Base-by-base conservation (phyloP, 1,140 invertebrate genomes). In the Temnothorax longispinosus region DNA sequence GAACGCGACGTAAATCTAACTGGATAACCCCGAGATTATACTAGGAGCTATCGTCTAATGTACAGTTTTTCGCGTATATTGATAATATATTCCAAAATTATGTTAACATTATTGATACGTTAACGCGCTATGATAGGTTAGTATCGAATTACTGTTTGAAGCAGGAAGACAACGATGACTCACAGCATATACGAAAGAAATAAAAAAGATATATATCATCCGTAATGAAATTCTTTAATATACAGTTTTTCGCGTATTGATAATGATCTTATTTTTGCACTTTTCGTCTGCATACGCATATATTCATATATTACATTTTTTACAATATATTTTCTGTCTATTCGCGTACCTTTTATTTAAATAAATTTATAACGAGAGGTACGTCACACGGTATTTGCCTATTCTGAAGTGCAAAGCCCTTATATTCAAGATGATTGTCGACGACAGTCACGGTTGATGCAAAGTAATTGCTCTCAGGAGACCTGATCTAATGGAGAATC, bases 1-100 rank as follows among this genome's bases (percentile, higher is more conserved):
- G 89, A 82, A 84, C 90, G 69, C 82, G 82, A 85, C 89, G 87
- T 86, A 84, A 90, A 91, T 88, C 78, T 88, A 86, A 82, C 89
- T 90, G 85, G 71, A 90, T 90, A 91, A 87, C 88, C 88, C 86
- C 88, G 91, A 90, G 91, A 91, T 91, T 91, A 85, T 78, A 82
- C 82, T 85, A 88, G 77, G 65, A 90, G 75, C 89, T 88, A 89
- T 84, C 87, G 62, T 21, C 21, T 21, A 21, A 21, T 21, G 21
- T 21, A 21, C 0, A 21, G 21, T 21, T 21, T 21, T 21, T 21
- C 21, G 21, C 21, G 21, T 21, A 21, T 21, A 21, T 21, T 21
- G 21, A 72, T 54, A 72, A 72, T 72, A 71, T 21, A 32, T 52
- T 52, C 15, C 27, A 7, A 50, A 71, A 32, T 72, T 54, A 32